Conservation (phyloP, 2,113 vertebrate species). For the Xerus inauris region DNA sequence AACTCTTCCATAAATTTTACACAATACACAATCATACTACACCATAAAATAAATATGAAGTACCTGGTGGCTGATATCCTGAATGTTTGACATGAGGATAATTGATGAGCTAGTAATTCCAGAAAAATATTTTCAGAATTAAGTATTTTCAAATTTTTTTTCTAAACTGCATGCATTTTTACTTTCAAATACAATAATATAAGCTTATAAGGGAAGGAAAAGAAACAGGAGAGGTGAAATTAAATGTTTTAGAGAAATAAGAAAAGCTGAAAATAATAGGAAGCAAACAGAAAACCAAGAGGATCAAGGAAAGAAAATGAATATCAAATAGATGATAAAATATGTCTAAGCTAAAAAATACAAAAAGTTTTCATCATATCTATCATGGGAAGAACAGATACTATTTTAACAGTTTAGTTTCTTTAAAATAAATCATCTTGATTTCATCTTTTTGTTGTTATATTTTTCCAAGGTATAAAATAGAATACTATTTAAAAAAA, state of each 20-base stretch:
- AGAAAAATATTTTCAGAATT: constrained; percentile 26
- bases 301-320: constrained; percentile 11
- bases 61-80: not conserved
- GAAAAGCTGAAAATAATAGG: not conserved
- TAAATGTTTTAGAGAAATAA: not conserved
- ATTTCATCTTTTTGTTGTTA: not conserved
- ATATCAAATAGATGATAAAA: constrained; percentile 21
- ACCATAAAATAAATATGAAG: not conserved
- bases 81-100: not conserved
- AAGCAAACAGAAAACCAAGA: constrained; percentile 37
- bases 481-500: not conserved
- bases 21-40: not conserved
- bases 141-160: not conserved
- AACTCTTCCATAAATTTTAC: not conserved
- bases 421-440: not conserved
- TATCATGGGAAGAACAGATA: not conserved
- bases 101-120: not conserved
- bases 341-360: constrained; percentile 4
- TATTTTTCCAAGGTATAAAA: constrained; percentile 33
- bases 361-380: not conserved
- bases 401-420: not conserved
- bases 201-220: not conserved
- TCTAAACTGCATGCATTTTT: not conserved
- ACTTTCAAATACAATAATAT: not conserved
- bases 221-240: not conserved